These are phyloP conservation scores for Umimayanthus kanabou DNA, from an alignment of 92 coral and sea anemone species.

Conservation along the genomic window DNA sequence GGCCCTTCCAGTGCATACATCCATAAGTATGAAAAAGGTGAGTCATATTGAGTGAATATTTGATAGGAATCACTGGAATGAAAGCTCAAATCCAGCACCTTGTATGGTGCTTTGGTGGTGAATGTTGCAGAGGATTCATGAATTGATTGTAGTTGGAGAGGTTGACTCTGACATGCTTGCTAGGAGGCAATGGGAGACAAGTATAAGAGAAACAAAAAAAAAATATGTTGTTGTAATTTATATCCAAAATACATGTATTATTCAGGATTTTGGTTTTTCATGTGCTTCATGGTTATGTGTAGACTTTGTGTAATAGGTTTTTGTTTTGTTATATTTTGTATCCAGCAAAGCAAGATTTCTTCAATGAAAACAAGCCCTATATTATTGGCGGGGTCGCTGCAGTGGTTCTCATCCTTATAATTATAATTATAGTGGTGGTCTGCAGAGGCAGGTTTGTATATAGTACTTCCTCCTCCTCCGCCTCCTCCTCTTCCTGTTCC, in stretches of 20 bases:
- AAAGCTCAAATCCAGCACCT: no score
- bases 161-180: no score
- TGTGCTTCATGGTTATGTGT: not conserved
- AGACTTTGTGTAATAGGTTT: no score
- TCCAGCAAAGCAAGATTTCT: slow-evolving; percentile 30
- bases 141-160: no score
- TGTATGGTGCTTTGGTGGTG: no score
- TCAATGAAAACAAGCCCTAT: slow-evolving; percentile 32
- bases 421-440: slow-evolving; percentile 57
- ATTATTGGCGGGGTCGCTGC: slow-evolving; percentile 79
- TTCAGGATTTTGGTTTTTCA: not conserved
- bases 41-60: not conserved
- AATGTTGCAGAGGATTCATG: no score
- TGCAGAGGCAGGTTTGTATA: slow-evolving; percentile 21
- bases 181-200: no score
- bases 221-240: no score
- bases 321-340: not conserved
- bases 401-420: slow-evolving; percentile 56
- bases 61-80: not conserved
- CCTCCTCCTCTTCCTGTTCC: no score
- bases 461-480: no score
- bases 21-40: not conserved
- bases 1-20: not conserved
- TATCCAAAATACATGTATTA: no score
- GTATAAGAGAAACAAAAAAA: no score